Conservation (phyloP, 1,140 invertebrate genomes). For the Latrodectus geometricus region DNA sequence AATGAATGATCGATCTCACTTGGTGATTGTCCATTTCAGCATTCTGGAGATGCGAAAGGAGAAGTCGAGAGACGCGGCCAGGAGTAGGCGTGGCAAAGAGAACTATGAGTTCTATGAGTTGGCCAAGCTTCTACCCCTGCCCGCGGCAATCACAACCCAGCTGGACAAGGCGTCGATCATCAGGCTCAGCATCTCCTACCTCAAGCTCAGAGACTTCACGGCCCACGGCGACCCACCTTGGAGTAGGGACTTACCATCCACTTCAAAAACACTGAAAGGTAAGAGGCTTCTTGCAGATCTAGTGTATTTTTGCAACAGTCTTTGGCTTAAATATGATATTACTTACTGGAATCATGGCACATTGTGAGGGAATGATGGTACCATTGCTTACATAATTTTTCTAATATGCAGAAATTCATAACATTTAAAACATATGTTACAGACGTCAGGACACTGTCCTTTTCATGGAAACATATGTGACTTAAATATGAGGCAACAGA, state of each 20-base stretch:
- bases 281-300: neutral
- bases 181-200: conserved; percentile 95
- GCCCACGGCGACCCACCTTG: conserved; percentile 95
- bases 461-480: too few species aligned
- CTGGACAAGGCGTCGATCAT: conserved; percentile 99
- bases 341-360: too few species aligned
- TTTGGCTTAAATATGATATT: too few species aligned
- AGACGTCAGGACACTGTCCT: too few species aligned
- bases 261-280: conserved; percentile 36
- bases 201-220: conserved; percentile 95
- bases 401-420: too few species aligned
- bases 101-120: conserved; percentile 99
- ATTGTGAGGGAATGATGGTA: too few species aligned
- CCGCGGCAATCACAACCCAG: conserved; percentile 95
- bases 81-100: conserved; percentile 94
- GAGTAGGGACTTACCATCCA: conserved; percentile 75
- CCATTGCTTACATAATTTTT: too few species aligned
- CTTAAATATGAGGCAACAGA: too few species aligned
- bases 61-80: conserved; percentile 94
- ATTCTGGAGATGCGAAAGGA: conserved; percentile 95
- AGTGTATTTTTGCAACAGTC: neutral
- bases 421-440: too few species aligned
- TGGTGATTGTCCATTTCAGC: conserved; percentile 67
- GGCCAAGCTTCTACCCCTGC: conserved; percentile 96
- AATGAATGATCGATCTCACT: neutral